Percentiles rank a stretch among this genome's conserved stretches.
These are phyloP conservation scores for Eupeodes latifasciatus DNA, from an alignment of 2,888 invertebrate species.

Conservation along the genomic window DNA sequence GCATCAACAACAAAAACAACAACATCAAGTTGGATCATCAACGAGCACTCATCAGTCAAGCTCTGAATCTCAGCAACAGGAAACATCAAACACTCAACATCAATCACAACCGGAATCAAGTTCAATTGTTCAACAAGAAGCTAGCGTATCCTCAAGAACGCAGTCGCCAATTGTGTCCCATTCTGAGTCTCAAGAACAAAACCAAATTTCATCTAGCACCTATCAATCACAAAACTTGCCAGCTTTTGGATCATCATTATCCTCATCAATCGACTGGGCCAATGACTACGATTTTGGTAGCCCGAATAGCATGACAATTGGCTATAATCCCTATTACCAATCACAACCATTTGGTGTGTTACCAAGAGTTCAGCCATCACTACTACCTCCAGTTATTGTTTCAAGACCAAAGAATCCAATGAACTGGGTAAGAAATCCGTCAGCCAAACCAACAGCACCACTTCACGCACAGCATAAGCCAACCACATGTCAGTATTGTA, in stretches of 20 bases:
- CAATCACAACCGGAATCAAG: neutral
- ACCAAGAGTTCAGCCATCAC: neutral
- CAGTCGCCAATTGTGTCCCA: neutral
- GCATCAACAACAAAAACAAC: neutral
- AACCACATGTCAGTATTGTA: neutral
- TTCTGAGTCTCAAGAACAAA: neutral
- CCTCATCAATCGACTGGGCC: neutral
- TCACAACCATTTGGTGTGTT: neutral
- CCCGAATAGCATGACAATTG: neutral
- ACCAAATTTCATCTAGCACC: neutral
- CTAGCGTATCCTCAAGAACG: neutral
- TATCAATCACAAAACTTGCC: neutral
- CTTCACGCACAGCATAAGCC: neutral
- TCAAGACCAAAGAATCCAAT: neutral
- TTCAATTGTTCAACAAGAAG: neutral
- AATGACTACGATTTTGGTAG: no score
- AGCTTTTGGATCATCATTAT: neutral
- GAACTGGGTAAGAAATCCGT: neutral
- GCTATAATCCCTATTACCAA: conserved; percentile 3
- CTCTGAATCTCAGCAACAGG: neutral
- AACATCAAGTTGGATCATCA: neutral
- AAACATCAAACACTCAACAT: neutral
- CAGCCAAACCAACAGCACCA: neutral
- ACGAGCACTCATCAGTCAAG: neutral
- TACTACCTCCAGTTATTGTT: neutral